Base-by-base conservation (phyloP, 2,888 invertebrate species). In the Dorcus hopei region DNA sequence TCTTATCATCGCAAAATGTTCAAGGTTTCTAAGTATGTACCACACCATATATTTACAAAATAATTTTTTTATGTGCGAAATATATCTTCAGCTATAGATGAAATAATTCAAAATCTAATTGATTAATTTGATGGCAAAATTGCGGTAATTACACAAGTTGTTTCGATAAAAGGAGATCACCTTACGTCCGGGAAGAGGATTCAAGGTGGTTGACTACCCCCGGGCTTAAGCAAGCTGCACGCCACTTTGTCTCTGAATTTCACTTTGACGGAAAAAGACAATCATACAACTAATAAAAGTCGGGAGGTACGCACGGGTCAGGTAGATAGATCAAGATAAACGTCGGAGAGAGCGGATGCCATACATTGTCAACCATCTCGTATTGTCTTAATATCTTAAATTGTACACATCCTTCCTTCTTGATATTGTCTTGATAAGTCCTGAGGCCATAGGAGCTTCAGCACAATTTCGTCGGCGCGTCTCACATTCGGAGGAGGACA, bases 191-290 rank as follows among this genome's bases (percentile, higher is more conserved):
- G 63, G 54, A 59, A 70, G 70, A 72, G 73, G 73, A 73, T 72
- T 70, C 65, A 70, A 68, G 73, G 72, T 74, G 69, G 67, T 65
- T 73, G 74, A 63, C 57, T 72, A 72, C 69, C 70, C 69, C 64
- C 61, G 54, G 14, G 2, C 47, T 53, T 61, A 59, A 48, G n/a
- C 49, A 57, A 61, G 56, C 61, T 38, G 59, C 63, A 63, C 52
- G 62, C 54, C 63, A 63, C 63, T 66, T 66, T 66, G 65, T 41
- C 64, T 61, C 62, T 61, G 64, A 55, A 59, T 56, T 54, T 52
- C 62, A 40, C 43, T 52, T 65, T 59, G 57, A 58, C 65, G 45
- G 66, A 66, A 66, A 62, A 54, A 59, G 54, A 61, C 65, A 65
- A 66, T 66, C 63, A 19, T 19, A 19, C 19, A 65, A 61, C 61